These are phyloP conservation scores for Caenorhabditis sp. DNA, from an alignment of 2,888 invertebrate genomes.

Conservation along the genomic window DNA sequence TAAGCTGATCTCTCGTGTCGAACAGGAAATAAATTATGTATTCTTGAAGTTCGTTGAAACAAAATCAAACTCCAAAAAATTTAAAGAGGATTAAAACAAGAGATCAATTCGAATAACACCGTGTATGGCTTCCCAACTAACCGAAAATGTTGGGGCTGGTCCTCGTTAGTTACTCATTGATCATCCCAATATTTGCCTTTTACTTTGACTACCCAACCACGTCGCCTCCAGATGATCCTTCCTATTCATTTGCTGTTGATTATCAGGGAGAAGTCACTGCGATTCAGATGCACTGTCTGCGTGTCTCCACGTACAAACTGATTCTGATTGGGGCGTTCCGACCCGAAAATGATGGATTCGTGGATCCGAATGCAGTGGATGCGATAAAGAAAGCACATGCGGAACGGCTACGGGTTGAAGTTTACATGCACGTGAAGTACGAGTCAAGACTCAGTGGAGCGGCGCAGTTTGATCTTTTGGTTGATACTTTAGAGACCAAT, in stretches of 20 bases:
- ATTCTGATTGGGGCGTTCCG: slow-evolving; percentile 26
- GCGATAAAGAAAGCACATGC: slow-evolving; percentile 46
- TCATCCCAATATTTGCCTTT: no score
- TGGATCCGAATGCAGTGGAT: slow-evolving; percentile 32
- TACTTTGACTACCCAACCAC: no score
- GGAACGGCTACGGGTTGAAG: slow-evolving; percentile 47
- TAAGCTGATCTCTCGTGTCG: slow-evolving; percentile 6
- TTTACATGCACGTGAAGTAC: slow-evolving; percentile 54
- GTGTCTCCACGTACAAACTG: background rate
- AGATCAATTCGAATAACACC: no score
- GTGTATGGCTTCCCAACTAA: no score
- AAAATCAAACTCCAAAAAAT: no score
- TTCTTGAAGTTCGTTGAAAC: background rate
- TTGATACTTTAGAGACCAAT: slow-evolving; percentile 25
- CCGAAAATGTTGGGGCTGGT: no score
- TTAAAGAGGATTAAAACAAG: no score
- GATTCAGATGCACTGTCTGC: background rate
- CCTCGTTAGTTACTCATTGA: no score
- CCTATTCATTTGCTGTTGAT: background rate
- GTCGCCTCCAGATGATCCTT: no score
- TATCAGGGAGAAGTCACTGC: background rate
- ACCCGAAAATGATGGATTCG: slow-evolving; percentile 33
- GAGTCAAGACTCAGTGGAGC: slow-evolving; percentile 18
- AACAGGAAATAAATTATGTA: slow-evolving; percentile 1
- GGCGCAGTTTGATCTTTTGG: slow-evolving; percentile 50